phyloP scores from a whole-genome alignment of 2,113 vertebrate genomes.

The Tiliqua scincoides region DNA sequence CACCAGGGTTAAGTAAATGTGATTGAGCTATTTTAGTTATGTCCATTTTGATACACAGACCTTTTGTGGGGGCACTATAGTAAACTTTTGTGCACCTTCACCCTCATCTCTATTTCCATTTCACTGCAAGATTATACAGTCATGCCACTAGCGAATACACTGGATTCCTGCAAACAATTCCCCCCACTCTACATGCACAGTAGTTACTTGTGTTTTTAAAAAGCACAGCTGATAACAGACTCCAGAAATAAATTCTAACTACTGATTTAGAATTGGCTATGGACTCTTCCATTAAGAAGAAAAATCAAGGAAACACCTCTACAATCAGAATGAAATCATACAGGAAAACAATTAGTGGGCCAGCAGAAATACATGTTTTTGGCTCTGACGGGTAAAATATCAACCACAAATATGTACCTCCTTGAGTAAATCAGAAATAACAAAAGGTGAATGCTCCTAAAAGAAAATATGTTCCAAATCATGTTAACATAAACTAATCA shows the following conservation, averaged over 20 bases:
- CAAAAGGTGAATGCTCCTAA: neutral
- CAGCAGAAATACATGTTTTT: constrained; percentile 19
- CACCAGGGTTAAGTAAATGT: too few species aligned
- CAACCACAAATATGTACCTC: neutral
- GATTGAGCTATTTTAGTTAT: too few species aligned
- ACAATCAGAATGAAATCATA: constrained; percentile 20
- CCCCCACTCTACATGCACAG: too few species aligned
- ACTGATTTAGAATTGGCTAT: neutral
- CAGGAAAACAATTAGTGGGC: neutral
- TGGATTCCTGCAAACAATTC: too few species aligned
- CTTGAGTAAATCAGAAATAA: constrained; percentile 9
- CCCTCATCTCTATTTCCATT: too few species aligned
- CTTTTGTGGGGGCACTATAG: too few species aligned
- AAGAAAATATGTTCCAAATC: constrained; percentile 8
- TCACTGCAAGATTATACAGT: too few species aligned
- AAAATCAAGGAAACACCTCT: neutral
- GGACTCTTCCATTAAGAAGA: constrained; percentile 3
- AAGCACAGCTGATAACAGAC: neutral
- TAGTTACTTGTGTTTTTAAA: too few species aligned
- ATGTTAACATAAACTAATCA: constrained; percentile 20
- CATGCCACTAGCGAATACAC: too few species aligned
- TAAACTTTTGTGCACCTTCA: too few species aligned
- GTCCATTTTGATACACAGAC: too few species aligned
- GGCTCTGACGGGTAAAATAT: neutral
- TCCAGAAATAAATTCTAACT: constrained; percentile 34